Conservation (phyloP, 2,113 vertebrate genomes). For the Sylvietta virens region DNA sequence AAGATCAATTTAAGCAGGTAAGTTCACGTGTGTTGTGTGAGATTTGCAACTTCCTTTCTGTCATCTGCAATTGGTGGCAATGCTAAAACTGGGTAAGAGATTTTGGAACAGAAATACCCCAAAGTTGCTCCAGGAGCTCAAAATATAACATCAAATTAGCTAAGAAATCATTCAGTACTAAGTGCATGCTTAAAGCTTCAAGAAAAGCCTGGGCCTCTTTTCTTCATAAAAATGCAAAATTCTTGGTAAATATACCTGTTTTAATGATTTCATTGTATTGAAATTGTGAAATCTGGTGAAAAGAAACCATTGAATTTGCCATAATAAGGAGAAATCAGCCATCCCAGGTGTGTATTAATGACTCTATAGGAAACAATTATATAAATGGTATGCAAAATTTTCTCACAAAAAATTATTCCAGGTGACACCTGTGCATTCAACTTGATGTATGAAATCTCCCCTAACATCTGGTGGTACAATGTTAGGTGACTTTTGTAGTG, state of each 20-base stretch:
- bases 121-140: constrained; percentile 76
- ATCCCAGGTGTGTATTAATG: constrained; percentile 69
- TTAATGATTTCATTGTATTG: background rate
- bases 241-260: background rate
- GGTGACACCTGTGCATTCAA: constrained; percentile 36
- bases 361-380: background rate
- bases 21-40: background rate
- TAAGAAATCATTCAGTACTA: constrained; percentile 62
- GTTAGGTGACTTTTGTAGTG: constrained; percentile 41
- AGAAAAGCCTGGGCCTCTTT: background rate
- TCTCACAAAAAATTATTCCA: constrained; percentile 44
- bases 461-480: background rate
- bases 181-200: background rate
- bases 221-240: background rate
- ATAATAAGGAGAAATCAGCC: constrained; percentile 79
- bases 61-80: constrained; percentile 69
- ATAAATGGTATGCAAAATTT: background rate
- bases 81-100: constrained; percentile 80
- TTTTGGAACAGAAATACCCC: constrained; percentile 84
- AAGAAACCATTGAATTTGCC: constrained; percentile 81
- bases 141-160: constrained; percentile 76
- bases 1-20: background rate
- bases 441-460: constrained; percentile 15
- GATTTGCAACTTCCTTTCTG: background rate
- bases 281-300: constrained; percentile 80